These are phyloP conservation scores for Chymomyza procnemis DNA, from an alignment of 2,888 invertebrate species.

Conservation along the genomic window DNA sequence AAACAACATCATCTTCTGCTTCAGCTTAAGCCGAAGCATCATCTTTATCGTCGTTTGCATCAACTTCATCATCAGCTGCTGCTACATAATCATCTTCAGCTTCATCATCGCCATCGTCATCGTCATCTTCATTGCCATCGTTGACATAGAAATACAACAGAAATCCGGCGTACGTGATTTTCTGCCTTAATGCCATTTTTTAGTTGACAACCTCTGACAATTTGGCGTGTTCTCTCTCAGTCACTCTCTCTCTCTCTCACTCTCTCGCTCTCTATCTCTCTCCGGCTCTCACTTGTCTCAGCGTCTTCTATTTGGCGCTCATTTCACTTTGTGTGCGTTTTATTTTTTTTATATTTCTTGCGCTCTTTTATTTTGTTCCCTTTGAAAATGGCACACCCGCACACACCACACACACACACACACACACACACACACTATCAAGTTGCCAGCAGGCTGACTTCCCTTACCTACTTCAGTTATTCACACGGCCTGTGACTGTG, in stretches of 20 bases:
- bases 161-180: constrained; percentile 76
- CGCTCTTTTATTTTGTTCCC: not conserved
- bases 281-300: constrained; percentile 32
- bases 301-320: constrained; percentile 48
- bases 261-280: constrained; percentile 45
- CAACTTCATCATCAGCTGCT: constrained; percentile 53
- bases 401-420: not conserved
- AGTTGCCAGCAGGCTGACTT: constrained; percentile 13
- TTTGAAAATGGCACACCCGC: constrained; percentile 10
- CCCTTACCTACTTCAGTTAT: constrained; percentile 3
- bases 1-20: no score
- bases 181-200: constrained; percentile 67
- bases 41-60: constrained; percentile 42
- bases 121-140: constrained; percentile 29
- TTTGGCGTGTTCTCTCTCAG: constrained; percentile 45
- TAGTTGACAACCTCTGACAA: constrained; percentile 67
- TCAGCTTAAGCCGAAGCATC: constrained; percentile 15
- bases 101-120: constrained; percentile 37
- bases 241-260: constrained; percentile 46
- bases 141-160: constrained; percentile 60
- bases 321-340: constrained; percentile 45
- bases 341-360: constrained; percentile 33
- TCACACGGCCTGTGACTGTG: constrained; percentile 13
- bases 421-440: not conserved
- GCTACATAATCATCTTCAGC: constrained; percentile 51